Evolutionary conservation across 1,140 invertebrate genomes (phyloP).

Genomic region (Aphelenchoides avenae): DNA sequence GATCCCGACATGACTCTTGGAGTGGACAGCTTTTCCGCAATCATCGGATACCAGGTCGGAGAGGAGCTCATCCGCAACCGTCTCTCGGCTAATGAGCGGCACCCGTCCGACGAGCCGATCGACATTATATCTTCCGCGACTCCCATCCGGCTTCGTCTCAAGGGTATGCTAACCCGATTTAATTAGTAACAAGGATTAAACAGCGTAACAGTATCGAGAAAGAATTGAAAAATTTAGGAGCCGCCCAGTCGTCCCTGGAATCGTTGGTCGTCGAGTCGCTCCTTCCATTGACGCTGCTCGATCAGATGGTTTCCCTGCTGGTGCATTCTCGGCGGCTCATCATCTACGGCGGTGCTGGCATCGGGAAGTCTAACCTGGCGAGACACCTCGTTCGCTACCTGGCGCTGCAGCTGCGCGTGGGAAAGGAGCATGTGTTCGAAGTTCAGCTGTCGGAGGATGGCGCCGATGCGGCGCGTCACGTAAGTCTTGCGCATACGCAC

Average conservation of each 20-base stretch:
- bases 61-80: no score
- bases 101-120: no score
- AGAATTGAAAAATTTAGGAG: constrained; percentile 63
- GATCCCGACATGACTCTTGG: constrained; percentile 87
- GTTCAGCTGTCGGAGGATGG: constrained; percentile 40
- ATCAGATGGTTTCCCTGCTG: constrained; percentile 80
- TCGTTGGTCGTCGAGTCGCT: constrained; percentile 89
- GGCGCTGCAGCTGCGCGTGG: constrained; percentile 8
- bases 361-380: constrained; percentile 77
- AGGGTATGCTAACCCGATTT: no score
- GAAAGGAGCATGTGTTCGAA: constrained; percentile 22
- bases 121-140: no score
- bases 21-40: constrained; percentile 71
- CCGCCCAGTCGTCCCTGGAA: constrained; percentile 81
- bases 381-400: constrained; percentile 36
- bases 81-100: no score
- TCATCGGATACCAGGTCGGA: constrained; percentile 86
- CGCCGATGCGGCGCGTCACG: no score
- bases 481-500: no score
- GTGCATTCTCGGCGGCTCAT: constrained; percentile 87
- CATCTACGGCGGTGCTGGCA: constrained; percentile 89
- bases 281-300: constrained; percentile 89
- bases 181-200: no score
- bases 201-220: no score
- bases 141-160: no score